Evolutionary conservation across 1,140 invertebrate species (phyloP), one percentile per base, ranked within the genome.

Genomic region (Neodiprion virginianus): DNA sequence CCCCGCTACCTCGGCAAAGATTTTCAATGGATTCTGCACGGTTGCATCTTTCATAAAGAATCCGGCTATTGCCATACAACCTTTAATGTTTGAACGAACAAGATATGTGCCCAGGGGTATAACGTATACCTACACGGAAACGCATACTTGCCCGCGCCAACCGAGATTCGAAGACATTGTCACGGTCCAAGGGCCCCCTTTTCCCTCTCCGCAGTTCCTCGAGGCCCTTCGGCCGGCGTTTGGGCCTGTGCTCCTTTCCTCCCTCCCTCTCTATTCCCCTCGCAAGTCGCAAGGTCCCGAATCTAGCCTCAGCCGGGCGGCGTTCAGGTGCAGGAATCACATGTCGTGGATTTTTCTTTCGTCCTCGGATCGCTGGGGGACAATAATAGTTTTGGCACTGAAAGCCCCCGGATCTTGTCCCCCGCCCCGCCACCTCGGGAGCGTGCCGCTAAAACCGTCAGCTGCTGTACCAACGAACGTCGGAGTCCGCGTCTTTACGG

Each of bases 11-110:
- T 40, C 76, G 77, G 78, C 74, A 76, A 80, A 76, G 76, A 78
- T 79, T 71, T 72, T 82, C 74, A 82, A 83, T 83, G 78, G 80
- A 78, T 76, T 69, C 71, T 21, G 75, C 67, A 75, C 77, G 80
- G 77, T 83, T 82, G 80, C 82, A 81, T 82, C 81, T 82, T 81
- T 78, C 73, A 80, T 77, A 77, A 79, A 77, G 75, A 48, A 71
- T 69, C 75, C 72, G 69, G 8, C 48, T 48, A 68, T 28, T n/a
- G 68, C 28, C 28, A 50, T 48, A 68, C 68, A 47, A 47, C 68
- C 77, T 81, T 81, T 74, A 79, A 79, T 74, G 8, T 79, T 79
- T 81, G 75, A 81, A 81, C 74, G 78, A 81, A 81, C 72, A 72
- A 79, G 75, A 72, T 74, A 76, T 40, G 28, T 40, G 28, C 28